Evolutionary conservation across 2,113 vertebrate species (phyloP).

Genomic region (Oreochromis aureus): DNA sequence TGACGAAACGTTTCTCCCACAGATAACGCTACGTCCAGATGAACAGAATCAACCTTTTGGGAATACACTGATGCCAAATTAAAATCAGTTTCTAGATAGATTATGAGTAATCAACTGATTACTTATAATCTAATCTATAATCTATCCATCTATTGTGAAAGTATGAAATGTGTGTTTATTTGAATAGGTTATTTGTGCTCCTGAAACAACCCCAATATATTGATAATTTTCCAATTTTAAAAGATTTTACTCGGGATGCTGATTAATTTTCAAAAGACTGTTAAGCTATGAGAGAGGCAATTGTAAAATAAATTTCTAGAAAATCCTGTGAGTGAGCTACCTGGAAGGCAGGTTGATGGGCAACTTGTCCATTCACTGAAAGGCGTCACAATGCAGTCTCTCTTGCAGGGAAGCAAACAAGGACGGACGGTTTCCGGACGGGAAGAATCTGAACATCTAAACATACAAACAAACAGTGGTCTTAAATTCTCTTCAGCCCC

Average conservation of each 20-base stretch:
- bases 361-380: conserved; percentile 95
- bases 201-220: not conserved
- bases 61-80: not conserved
- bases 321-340: conserved; percentile 57
- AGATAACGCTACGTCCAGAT: not conserved
- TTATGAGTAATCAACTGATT: not conserved
- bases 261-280: not conserved
- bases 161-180: not conserved
- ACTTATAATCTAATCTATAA: not conserved
- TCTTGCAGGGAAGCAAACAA: conserved; percentile 86
- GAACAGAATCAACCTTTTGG: not conserved
- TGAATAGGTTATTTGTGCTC: not conserved
- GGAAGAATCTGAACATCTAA: conserved; percentile 86
- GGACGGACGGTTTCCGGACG: conserved; percentile 74
- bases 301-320: not conserved
- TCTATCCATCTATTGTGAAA: not conserved
- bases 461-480: not conserved
- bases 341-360: conserved; percentile 78
- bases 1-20: not conserved
- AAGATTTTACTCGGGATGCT: not conserved
- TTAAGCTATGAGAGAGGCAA: not conserved
- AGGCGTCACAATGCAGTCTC: conserved; percentile 85
- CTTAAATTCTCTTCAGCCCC: conserved; percentile 4
- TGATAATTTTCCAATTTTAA: not conserved
- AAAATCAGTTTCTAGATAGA: not conserved